A percentile compares a stretch with the other conserved stretches of the same genome.
Conservation (phyloP, 2,888 invertebrate species). For the Drosophila phalerata region DNA sequence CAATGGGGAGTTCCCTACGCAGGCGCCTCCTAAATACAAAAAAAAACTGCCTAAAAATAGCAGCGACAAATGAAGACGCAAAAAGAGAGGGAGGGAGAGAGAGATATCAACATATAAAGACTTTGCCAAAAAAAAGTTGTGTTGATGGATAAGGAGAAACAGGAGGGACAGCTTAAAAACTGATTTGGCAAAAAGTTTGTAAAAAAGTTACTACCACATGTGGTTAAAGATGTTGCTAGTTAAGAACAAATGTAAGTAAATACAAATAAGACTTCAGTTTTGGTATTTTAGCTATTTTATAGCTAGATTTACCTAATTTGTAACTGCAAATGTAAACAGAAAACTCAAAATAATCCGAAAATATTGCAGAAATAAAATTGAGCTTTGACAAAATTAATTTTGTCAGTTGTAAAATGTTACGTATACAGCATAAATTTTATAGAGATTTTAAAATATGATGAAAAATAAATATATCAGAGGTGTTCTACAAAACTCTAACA, state of each 20-base stretch:
- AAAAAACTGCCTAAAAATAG: constrained; percentile 51
- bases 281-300: neutral
- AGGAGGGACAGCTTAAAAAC: constrained; percentile 29
- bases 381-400: too few relatives aligned
- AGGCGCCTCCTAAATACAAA: constrained; percentile 47
- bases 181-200: constrained; percentile 55
- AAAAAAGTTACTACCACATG: constrained; percentile 52
- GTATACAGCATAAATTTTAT: too few relatives aligned
- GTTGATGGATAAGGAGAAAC: neutral
- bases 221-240: constrained; percentile 40
- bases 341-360: too few relatives aligned
- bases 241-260: constrained; percentile 33
- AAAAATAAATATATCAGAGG: too few relatives aligned
- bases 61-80: constrained; percentile 11
- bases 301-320: neutral
- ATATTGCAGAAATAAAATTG: neutral
- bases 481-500: too few relatives aligned
- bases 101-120: constrained; percentile 50
- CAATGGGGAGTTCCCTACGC: constrained; percentile 51
- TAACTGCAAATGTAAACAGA: too few relatives aligned
- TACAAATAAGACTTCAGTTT: neutral
- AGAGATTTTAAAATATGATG: too few relatives aligned
- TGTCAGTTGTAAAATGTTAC: too few relatives aligned
- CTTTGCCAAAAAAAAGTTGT: constrained; percentile 21
- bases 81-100: constrained; percentile 1